Evolutionary conservation across 2,797 vertebrate species (phyloP).

Genomic region (Taeniopygia guttata): DNA sequence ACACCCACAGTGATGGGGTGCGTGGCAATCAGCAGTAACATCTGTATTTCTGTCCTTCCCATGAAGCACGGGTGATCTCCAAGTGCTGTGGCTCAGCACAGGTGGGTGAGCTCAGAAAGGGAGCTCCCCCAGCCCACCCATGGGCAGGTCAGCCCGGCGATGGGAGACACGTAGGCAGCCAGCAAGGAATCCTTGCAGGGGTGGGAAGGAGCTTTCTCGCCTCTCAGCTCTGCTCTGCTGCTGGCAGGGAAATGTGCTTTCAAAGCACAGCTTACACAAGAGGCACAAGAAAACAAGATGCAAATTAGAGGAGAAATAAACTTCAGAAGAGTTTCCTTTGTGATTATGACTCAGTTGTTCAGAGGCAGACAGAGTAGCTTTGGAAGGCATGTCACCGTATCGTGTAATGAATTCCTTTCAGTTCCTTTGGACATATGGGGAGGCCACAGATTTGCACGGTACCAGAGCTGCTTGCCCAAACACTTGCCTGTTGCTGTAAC

Average conservation of each 20-base stretch:
- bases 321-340: constrained; percentile 41
- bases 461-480: neutral
- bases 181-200: neutral
- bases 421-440: neutral
- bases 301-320: constrained; percentile 52
- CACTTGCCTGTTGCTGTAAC: neutral
- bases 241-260: constrained; percentile 56
- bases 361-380: neutral
- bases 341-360: constrained; percentile 15
- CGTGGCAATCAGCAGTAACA: accelerated
- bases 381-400: neutral
- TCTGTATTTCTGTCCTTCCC: neutral
- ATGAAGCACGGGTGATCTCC: neutral
- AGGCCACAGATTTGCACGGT: neutral
- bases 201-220: constrained; percentile 32
- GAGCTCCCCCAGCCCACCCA: neutral
- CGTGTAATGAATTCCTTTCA: neutral
- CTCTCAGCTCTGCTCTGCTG: neutral
- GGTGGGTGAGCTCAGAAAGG: neutral
- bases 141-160: neutral
- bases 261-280: constrained; percentile 30
- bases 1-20: accelerated
- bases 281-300: constrained; percentile 41
- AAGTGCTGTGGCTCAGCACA: neutral
- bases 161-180: neutral